These are phyloP conservation scores for Cinclus cinclus DNA, from an alignment of 2,113 vertebrate species.

Conservation along the genomic window DNA sequence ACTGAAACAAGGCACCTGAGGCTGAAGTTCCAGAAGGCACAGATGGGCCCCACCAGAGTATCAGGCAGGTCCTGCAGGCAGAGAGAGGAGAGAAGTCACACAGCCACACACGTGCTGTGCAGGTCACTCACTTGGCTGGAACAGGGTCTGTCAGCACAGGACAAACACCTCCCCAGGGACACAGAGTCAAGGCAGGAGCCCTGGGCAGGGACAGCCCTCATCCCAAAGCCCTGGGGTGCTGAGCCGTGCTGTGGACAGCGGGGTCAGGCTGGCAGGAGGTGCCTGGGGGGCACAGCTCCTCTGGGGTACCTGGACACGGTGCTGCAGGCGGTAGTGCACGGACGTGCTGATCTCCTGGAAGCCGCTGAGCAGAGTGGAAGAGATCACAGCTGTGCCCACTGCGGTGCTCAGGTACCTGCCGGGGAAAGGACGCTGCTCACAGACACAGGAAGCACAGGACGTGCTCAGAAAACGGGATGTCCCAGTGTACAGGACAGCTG, in stretches of 20 bases:
- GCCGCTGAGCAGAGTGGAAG: constrained; percentile 76
- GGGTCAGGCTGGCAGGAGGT: not conserved
- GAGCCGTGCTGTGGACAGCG: not conserved
- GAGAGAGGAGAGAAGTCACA: not conserved
- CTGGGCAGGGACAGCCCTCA: not conserved
- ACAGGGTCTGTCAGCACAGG: not conserved
- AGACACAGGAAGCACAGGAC: rapidly evolving
- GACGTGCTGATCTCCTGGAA: constrained; percentile 76
- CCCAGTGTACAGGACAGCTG: rapidly evolving
- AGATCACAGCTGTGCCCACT: constrained; percentile 86
- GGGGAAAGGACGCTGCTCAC: not conserved
- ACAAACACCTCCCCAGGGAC: not conserved
- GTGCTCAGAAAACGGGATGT: not conserved
- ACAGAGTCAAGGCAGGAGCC: not conserved
- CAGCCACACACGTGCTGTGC: rapidly evolving
- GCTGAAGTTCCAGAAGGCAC: constrained; percentile 90
- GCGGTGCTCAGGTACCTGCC: constrained; percentile 75
- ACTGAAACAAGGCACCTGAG: constrained; percentile 45
- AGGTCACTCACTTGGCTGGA: not conserved
- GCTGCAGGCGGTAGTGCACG: constrained; percentile 81
- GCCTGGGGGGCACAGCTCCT: not conserved
- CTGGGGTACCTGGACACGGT: not conserved
- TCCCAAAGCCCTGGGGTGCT: rapidly evolving
- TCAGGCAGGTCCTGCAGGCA: constrained; percentile 13
- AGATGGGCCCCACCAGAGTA: constrained; percentile 77